A percentile compares a stretch with the other conserved stretches of the same genome.
Conservation (phyloP, 1,140 invertebrate genomes). For the Spodoptera frugiperda region DNA sequence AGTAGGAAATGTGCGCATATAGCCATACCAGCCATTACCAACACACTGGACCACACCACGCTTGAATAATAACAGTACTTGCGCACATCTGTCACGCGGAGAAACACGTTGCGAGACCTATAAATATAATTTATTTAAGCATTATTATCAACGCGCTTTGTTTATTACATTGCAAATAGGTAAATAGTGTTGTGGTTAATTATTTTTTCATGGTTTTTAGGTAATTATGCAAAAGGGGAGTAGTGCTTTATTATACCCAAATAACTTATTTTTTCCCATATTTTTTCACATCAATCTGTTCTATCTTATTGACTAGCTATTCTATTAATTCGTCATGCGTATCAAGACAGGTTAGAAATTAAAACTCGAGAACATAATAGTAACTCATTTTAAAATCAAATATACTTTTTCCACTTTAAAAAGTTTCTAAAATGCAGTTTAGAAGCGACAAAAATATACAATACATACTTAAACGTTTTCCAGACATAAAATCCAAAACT, state of each 20-base stretch:
- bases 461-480: conserved; percentile 91
- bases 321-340: too few relatives aligned
- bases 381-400: too few relatives aligned
- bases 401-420: too few relatives aligned
- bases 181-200: background rate
- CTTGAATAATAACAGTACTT: conserved; percentile 95
- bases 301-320: too few relatives aligned
- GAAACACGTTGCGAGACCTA: conserved; percentile 93
- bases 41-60: conserved; percentile 92
- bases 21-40: conserved; percentile 89
- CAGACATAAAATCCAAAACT: conserved; percentile 94
- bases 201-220: background rate
- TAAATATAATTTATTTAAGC: conserved; percentile 55
- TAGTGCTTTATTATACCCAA: too few relatives aligned
- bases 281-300: too few relatives aligned
- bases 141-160: too few relatives aligned
- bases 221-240: too few relatives aligned
- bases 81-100: conserved; percentile 92
- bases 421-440: too few relatives aligned
- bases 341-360: too few relatives aligned
- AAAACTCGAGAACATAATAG: too few relatives aligned
- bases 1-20: conserved; percentile 93
- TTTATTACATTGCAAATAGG: background rate
- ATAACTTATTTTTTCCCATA: too few relatives aligned
- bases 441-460: background rate